Percentiles rank a stretch among this genome's conserved stretches.
Evolutionary conservation across 2,113 vertebrate genomes (phyloP).

Genomic region (Uropsilus gracilis): DNA sequence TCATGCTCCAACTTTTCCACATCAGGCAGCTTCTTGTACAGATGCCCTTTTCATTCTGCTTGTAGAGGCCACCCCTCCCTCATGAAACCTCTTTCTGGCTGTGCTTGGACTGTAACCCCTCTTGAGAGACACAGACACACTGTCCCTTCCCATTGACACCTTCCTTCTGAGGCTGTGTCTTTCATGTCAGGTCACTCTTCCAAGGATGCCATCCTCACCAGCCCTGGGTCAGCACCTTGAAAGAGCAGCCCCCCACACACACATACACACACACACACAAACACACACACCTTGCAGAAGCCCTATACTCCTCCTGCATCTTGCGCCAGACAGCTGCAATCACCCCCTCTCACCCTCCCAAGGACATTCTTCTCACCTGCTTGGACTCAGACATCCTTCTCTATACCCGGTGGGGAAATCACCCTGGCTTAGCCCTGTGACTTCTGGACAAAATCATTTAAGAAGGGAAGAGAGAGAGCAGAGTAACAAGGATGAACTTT

Average conservation of each 20-base stretch:
- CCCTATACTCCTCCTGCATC: neutral
- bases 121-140: too few relatives aligned
- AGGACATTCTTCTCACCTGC: neutral
- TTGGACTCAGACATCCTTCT: neutral
- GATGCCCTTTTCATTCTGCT: neutral
- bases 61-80: neutral
- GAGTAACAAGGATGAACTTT: neutral
- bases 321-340: neutral
- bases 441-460: neutral
- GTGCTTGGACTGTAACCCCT: neutral
- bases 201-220: neutral
- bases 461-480: neutral
- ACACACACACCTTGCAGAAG: neutral
- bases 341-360: neutral
- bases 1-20: neutral
- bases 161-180: neutral
- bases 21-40: neutral
- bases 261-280: too few relatives aligned
- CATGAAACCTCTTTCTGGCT: neutral
- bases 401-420: accelerated
- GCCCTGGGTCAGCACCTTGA: neutral
- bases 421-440: neutral
- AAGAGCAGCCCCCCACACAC: too few relatives aligned
- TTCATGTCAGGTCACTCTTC: neutral
- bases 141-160: accelerated